These are phyloP conservation scores for Falco biarmicus DNA, from an alignment of 2,797 vertebrate genomes.

Conservation along the genomic window DNA sequence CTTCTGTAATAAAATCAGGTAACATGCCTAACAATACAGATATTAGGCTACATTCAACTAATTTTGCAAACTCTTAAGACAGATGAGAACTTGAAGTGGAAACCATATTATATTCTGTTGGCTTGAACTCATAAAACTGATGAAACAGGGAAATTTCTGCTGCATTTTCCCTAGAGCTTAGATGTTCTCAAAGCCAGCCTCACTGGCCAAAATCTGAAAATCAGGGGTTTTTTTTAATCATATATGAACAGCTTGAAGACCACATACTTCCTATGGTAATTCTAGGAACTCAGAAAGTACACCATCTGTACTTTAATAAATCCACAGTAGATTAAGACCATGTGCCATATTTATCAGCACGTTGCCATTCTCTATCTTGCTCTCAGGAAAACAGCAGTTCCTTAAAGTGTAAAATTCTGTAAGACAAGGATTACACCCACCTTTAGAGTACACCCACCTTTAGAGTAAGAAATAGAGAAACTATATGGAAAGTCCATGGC, in stretches of 20 bases:
- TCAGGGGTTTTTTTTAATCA: fast-evolving
- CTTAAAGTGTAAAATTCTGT: background rate
- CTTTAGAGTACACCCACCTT: background rate
- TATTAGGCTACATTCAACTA: background rate
- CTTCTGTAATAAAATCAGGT: background rate
- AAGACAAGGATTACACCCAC: background rate
- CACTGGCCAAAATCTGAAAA: background rate
- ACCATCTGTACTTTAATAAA: constrained; percentile 59
- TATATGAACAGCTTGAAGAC: constrained; percentile 20
- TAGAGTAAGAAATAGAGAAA: background rate
- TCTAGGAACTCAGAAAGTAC: constrained; percentile 34
- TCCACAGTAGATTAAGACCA: constrained; percentile 14
- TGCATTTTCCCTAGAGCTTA: background rate
- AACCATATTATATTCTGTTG: background rate
- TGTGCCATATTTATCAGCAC: constrained; percentile 5
- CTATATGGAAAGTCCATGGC: background rate
- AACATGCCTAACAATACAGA: fast-evolving
- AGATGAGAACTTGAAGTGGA: background rate
- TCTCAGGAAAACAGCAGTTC: background rate
- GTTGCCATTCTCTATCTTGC: background rate
- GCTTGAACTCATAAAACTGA: background rate
- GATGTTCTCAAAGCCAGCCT: constrained; percentile 2
- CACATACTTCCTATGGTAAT: constrained; percentile 36
- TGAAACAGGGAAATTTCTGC: background rate
- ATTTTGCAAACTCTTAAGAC: background rate